Percentiles rank a stretch among this genome's conserved stretches.
Evolutionary conservation across 1,140 invertebrate genomes (phyloP).

Genomic region (Neuroterus valhalla): DNA sequence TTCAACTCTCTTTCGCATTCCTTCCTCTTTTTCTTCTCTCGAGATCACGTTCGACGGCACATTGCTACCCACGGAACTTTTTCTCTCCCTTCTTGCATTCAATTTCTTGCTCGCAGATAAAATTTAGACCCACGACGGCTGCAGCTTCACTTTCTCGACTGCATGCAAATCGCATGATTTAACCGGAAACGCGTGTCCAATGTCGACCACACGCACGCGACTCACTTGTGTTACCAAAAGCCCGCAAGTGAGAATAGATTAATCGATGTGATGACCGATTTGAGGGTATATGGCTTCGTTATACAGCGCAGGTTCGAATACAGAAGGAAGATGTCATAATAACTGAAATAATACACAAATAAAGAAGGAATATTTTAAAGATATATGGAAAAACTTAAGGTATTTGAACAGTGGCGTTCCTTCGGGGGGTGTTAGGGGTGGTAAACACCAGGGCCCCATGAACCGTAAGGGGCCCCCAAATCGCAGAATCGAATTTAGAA

Average conservation of each 20-base stretch:
- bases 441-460: no score
- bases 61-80: not conserved
- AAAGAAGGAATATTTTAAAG: no score
- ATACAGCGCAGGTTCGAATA: not conserved
- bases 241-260: constrained; percentile 32
- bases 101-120: not conserved
- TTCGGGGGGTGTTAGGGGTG: no score
- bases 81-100: no score
- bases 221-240: not conserved
- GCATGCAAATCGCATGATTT: constrained; percentile 11
- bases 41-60: constrained; percentile 9
- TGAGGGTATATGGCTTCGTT: not conserved
- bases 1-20: constrained; percentile 10
- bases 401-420: no score
- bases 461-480: no score
- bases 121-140: not conserved
- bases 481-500: no score
- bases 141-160: constrained; percentile 2
- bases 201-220: constrained; percentile 31
- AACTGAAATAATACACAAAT: not conserved
- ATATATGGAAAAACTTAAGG: no score
- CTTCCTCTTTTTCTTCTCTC: constrained; percentile 24
- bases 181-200: constrained; percentile 42
- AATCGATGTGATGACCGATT: constrained; percentile 38
- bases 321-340: not conserved